phyloP scores from a whole-genome alignment of 1,140 invertebrate species.

The Ips nitidus region DNA sequence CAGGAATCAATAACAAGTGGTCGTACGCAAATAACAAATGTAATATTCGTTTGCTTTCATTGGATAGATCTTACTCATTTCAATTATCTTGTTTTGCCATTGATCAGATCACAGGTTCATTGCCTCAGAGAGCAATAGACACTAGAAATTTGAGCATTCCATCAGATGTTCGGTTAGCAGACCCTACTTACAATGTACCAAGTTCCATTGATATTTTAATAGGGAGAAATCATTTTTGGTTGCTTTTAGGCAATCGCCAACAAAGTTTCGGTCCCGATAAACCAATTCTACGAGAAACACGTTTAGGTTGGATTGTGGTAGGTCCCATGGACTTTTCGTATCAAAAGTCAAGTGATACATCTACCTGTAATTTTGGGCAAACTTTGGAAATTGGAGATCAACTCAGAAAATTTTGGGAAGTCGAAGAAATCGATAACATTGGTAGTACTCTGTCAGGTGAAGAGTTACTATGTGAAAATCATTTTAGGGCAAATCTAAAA shows the following conservation, averaged over 20 bases:
- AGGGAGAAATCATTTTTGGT: no score
- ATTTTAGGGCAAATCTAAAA: no score
- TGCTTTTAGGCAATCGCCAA: neutral
- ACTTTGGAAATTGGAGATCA: no score
- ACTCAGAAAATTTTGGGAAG: no score
- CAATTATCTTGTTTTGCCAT: constrained; percentile 1
- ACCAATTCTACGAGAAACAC: constrained; percentile 2
- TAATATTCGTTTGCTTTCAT: constrained; percentile 3
- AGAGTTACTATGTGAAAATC: no score
- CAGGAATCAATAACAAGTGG: constrained; percentile 2
- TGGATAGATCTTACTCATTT: neutral
- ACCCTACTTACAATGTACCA: constrained; percentile 1
- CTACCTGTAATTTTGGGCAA: no score
- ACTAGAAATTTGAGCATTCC: no score
- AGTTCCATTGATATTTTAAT: neutral
- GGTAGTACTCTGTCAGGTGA: no score
- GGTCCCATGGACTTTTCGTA: neutral
- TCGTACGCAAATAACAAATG: constrained; percentile 2
- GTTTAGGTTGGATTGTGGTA: neutral
- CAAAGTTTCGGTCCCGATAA: neutral
- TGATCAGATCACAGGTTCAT: neutral
- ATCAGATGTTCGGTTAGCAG: no score
- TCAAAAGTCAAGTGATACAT: no score
- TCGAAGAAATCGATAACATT: no score
- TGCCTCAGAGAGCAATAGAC: no score